Base-by-base conservation (phyloP, 2,888 invertebrate species). In the Lasioglossum morio region DNA sequence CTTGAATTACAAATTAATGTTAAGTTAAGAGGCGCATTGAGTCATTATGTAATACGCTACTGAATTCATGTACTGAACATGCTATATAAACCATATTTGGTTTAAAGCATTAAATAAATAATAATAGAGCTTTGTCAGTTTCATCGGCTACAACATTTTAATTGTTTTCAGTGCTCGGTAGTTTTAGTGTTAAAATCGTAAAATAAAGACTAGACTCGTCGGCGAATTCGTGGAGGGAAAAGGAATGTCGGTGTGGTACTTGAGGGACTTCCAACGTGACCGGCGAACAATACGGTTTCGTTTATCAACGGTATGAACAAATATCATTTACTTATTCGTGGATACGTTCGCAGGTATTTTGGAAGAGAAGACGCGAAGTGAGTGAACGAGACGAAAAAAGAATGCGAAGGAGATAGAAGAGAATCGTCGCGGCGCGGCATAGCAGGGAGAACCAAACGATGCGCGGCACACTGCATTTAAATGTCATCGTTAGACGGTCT, bases 381-480 rank as follows among this genome's bases (percentile, higher is more conserved):
- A 63, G 48, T 57, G 77, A 53, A 63, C 23, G 77, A 66, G 78
- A 77, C 60, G 14, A 60, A 77, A 43, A 75, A 74, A 79, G 72
- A 81, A 70, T 57, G 69, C 66, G 66, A 40, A 46, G 40, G 60
- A 53, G 53, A 81, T 34, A 43, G 72, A 76, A 73, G 86, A 48
- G 87, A 80, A 86, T 79, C 88, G 86, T 83, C 88, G 86, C 87
- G 89, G 69, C 27, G 27, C 16, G 19, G 23, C 57, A 2, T 5
- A 16, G 92, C 90, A 91, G 91, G 92, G 91, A 92, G 92, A 92
- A 94, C 92, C 94, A 94, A 95, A 94, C 94, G 94, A 94, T 90
- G 93, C 93, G 93, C 94, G 93, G 94, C 93, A 94, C 94, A 94
- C 94, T 95, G 95, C 95, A 95, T 95, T 95, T 95, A 95, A 95